Conservation (phyloP, 2,888 invertebrate genomes). For the Ectemnius cavifrons region DNA sequence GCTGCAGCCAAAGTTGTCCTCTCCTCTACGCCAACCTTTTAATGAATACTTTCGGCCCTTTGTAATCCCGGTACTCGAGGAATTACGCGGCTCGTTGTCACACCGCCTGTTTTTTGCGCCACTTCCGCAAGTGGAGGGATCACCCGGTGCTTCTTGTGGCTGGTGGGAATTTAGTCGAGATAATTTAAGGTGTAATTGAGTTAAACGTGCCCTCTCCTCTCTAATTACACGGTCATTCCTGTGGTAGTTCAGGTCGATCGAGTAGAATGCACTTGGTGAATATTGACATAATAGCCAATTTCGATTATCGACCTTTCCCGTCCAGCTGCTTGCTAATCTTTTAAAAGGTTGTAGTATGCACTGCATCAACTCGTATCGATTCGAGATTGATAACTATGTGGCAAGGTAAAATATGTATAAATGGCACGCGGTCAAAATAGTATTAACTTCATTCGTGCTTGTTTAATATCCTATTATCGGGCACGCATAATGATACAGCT, state of each 20-base stretch:
- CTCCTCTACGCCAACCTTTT: slow-evolving; percentile 27
- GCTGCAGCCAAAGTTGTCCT: slow-evolving; percentile 8
- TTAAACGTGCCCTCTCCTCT: not conserved
- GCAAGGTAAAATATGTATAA: too few species aligned
- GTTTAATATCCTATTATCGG: slow-evolving; percentile 35
- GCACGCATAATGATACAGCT: slow-evolving; percentile 32
- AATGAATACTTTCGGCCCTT: slow-evolving; percentile 44
- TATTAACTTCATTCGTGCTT: slow-evolving; percentile 10
- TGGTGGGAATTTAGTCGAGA: not conserved
- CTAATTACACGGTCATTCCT: too few species aligned
- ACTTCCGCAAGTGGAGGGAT: slow-evolving; percentile 4
- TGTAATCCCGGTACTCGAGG: slow-evolving; percentile 23
- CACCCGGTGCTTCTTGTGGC: not conserved
- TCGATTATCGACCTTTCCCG: too few species aligned
- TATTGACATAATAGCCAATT: too few species aligned
- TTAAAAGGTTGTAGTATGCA: too few species aligned
- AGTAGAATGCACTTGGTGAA: too few species aligned
- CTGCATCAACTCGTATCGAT: too few species aligned
- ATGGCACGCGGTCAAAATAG: slow-evolving; percentile 18
- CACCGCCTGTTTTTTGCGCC: slow-evolving; percentile 14
- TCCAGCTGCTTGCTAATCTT: too few species aligned
- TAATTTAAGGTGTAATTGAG: slow-evolving; percentile 2
- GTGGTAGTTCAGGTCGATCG: too few species aligned
- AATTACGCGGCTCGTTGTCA: slow-evolving; percentile 27
- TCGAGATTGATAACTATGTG: too few species aligned